These are phyloP conservation scores for Drosophila watanabei DNA, from an alignment of 1,140 invertebrate species.

Conservation along the genomic window DNA sequence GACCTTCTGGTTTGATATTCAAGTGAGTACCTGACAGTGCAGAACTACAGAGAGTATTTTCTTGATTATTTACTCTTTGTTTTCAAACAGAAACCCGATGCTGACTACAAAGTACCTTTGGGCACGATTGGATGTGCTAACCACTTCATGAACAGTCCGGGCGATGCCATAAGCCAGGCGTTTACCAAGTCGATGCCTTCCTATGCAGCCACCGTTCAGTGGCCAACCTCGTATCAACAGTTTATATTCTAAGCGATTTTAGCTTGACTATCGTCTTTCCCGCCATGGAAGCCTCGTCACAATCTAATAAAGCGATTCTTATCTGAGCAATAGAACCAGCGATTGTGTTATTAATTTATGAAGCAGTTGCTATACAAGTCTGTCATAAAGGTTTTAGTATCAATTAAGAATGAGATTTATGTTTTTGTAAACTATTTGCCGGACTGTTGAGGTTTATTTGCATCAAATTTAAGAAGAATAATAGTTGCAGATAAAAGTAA, in stretches of 20 bases:
- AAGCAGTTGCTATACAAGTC: background rate
- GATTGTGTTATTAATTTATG: background rate
- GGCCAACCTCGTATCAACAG: constrained; percentile 48
- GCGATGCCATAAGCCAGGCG: constrained; percentile 11
- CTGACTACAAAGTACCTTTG: constrained; percentile 14
- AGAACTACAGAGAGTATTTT: background rate
- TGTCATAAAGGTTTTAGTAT: background rate
- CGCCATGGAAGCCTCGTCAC: background rate
- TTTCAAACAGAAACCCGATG: constrained; percentile 28
- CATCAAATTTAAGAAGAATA: too few species aligned
- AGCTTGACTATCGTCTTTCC: background rate
- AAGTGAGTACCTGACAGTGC: constrained; percentile 4
- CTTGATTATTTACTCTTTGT: background rate
- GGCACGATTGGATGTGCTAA: constrained; percentile 11
- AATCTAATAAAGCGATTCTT: background rate
- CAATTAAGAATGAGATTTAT: constrained; percentile 1
- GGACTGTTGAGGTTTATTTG: too few species aligned
- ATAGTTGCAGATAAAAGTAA: too few species aligned
- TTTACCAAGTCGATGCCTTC: constrained; percentile 38
- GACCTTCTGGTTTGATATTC: constrained; percentile 84
- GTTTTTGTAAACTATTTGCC: background rate
- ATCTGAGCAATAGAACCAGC: background rate
- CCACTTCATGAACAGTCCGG: constrained; percentile 14
- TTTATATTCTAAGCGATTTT: background rate
- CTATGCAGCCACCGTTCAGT: constrained; percentile 31